These are phyloP conservation scores for Anhinga rufa DNA, from an alignment of 2,113 vertebrate genomes.

Conservation along the genomic window DNA sequence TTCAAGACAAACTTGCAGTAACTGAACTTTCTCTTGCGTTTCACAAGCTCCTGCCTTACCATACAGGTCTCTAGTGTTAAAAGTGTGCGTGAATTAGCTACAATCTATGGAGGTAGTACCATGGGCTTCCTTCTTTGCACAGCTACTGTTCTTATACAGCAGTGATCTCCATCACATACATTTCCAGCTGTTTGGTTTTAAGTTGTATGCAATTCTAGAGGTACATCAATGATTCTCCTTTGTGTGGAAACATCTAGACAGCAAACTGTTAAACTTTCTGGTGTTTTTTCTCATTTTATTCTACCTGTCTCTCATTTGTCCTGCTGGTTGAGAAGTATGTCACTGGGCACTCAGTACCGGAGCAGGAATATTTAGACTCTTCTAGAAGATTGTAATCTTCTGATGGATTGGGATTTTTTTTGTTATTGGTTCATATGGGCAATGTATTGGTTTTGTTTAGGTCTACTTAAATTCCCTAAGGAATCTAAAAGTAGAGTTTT, in stretches of 20 bases:
- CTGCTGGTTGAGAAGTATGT: not conserved
- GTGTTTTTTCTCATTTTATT: not conserved
- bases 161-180: not conserved
- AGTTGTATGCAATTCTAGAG: not conserved
- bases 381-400: not conserved
- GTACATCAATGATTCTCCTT: not conserved
- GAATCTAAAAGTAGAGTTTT: not conserved
- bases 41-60: not conserved
- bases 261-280: not conserved
- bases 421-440: not conserved
- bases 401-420: not conserved
- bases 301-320: not conserved
- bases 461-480: not conserved
- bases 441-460: not conserved
- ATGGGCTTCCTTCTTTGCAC: not conserved
- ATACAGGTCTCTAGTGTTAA: not conserved
- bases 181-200: not conserved
- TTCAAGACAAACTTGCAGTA: not conserved
- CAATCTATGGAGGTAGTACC: not conserved
- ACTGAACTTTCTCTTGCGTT: not conserved
- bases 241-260: not conserved
- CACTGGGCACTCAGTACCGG: not conserved
- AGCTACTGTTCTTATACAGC: not conserved
- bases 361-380: not conserved
- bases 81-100: not conserved